Conservation (phyloP, 1,140 invertebrate genomes). For the Dermatophagoides farinae region DNA sequence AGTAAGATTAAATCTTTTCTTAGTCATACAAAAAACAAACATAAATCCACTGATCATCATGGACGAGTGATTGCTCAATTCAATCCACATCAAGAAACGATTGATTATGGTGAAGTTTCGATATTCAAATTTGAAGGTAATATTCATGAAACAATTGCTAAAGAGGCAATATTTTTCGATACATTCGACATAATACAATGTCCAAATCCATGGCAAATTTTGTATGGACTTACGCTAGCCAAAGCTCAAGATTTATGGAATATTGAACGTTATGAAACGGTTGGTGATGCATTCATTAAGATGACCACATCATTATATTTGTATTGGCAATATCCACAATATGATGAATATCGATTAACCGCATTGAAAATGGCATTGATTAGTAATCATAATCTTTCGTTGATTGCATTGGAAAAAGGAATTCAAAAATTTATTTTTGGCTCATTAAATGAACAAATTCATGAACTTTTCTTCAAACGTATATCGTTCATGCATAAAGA, state of each 20-base stretch:
- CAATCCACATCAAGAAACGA: not conserved
- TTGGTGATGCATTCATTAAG: constrained; percentile 77
- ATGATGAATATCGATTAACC: constrained; percentile 54
- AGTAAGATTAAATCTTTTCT: too few relatives aligned
- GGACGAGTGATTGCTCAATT: not conserved
- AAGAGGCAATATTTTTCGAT: not conserved
- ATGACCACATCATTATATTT: constrained; percentile 48
- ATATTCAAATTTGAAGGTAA: not conserved
- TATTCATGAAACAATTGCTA: not conserved
- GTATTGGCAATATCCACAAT: constrained; percentile 41
- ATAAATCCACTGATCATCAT: not conserved
- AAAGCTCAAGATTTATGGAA: constrained; percentile 52
- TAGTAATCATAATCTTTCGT: constrained; percentile 57
- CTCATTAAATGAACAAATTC: constrained; percentile 25
- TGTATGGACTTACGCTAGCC: not conserved
- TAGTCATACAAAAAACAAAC: too few relatives aligned
- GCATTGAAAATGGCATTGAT: constrained; percentile 49
- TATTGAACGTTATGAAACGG: constrained; percentile 57
- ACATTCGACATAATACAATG: not conserved
- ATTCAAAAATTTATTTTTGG: constrained; percentile 28
- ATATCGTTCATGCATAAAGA: too few relatives aligned
- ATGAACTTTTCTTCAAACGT: too few relatives aligned
- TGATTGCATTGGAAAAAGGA: constrained; percentile 34
- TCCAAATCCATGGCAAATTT: constrained; percentile 1
- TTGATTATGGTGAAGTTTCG: not conserved